A percentile compares a stretch with the other conserved stretches of the same genome.
These are phyloP conservation scores for Blomia tropicalis DNA, from an alignment of 2,888 invertebrate species.

Conservation along the genomic window DNA sequence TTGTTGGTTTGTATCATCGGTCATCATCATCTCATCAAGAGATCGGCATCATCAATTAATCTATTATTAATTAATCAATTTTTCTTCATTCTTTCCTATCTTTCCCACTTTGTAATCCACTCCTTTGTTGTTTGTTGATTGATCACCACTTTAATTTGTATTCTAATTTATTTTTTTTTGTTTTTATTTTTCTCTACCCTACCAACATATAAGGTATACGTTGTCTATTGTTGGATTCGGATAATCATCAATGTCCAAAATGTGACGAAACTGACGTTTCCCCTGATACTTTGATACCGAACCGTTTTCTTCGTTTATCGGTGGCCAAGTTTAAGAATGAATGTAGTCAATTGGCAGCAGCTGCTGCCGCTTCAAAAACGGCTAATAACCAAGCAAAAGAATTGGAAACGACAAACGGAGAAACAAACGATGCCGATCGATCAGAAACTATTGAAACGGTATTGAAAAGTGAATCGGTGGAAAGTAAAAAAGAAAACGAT, in stretches of 20 bases:
- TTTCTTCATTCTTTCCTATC: too few species aligned
- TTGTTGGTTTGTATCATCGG: too few species aligned
- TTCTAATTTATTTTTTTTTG: slow-evolving; percentile 13
- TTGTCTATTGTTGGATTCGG: slow-evolving; percentile 69
- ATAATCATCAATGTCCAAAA: slow-evolving; percentile 85
- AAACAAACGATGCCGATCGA: too few species aligned
- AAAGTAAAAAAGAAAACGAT: too few species aligned
- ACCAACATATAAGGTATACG: slow-evolving; percentile 59
- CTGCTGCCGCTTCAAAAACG: neutral
- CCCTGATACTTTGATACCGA: slow-evolving; percentile 79
- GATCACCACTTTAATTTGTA: neutral
- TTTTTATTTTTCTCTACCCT: slow-evolving; percentile 13
- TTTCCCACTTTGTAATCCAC: neutral
- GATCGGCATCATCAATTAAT: too few species aligned
- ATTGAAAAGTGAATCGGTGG: too few species aligned
- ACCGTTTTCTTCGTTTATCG: slow-evolving; percentile 70
- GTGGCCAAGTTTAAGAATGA: slow-evolving; percentile 79
- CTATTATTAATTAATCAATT: too few species aligned
- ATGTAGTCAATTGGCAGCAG: too few species aligned
- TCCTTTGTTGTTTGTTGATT: neutral
- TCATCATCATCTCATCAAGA: too few species aligned
- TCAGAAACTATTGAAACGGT: too few species aligned
- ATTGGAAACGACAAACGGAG: neutral
- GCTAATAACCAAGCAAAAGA: neutral
- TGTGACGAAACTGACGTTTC: slow-evolving; percentile 83